These are phyloP conservation scores for Hippocampus barbouri DNA, from an alignment of 2,113 vertebrate genomes.

Conservation along the genomic window DNA sequence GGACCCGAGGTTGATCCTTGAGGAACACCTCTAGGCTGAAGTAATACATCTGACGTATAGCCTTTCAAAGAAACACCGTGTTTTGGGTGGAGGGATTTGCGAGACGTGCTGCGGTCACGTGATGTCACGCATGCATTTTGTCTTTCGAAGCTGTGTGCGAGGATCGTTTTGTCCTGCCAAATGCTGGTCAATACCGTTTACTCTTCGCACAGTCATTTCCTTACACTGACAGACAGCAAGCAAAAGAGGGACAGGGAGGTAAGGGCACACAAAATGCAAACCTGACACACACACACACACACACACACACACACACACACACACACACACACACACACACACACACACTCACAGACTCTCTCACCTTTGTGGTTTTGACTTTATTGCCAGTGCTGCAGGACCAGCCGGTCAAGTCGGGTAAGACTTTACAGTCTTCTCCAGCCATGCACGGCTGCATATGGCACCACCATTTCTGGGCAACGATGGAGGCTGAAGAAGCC, in stretches of 20 bases:
- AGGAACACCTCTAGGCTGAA: background rate
- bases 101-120: background rate
- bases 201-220: background rate
- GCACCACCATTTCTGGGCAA: conserved; percentile 97
- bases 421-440: conserved; percentile 92
- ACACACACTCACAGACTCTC: conserved; percentile 24
- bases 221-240: background rate
- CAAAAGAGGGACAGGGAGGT: background rate
- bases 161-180: background rate
- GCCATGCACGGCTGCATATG: conserved; percentile 96
- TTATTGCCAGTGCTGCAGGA: conserved; percentile 98
- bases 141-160: background rate
- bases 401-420: conserved; percentile 96
- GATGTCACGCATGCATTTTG: background rate
- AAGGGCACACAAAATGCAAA: background rate
- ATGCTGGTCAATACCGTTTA: background rate
- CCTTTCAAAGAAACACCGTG: too few relatives aligned
- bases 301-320: background rate
- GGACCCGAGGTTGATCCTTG: too few relatives aligned
- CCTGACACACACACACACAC: background rate
- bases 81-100: background rate
- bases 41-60: background rate
- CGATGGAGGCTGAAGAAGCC: conserved; percentile 81
- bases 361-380: conserved; percentile 99
- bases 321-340: too few relatives aligned